A percentile compares a stretch with the other conserved stretches of the same genome.
Conservation (phyloP, 2,888 invertebrate genomes). For the Xanthorhoe spadicearia region DNA sequence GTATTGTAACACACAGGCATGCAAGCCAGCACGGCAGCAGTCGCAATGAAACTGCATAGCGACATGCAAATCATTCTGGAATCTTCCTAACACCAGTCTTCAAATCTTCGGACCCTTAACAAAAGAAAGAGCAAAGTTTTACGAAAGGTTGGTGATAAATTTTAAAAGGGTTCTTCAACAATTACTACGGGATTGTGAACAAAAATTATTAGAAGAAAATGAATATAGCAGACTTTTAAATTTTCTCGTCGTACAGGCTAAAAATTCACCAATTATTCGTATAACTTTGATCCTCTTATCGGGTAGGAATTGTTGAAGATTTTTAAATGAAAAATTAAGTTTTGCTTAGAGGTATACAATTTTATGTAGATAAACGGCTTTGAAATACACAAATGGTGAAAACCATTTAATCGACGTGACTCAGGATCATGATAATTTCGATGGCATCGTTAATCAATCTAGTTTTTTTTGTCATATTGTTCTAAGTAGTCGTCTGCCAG, state of each 20-base stretch:
- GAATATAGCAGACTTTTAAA: neutral
- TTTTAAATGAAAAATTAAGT: slow-evolving; percentile 10
- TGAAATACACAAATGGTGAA: no score
- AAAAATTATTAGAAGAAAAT: neutral
- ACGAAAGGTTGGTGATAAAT: slow-evolving; percentile 52
- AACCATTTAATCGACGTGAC: no score
- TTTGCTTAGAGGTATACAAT: no score
- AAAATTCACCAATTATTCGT: slow-evolving; percentile 51
- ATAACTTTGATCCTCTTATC: slow-evolving; percentile 59
- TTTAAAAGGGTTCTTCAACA: slow-evolving; percentile 61
- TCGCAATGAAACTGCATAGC: slow-evolving; percentile 53
- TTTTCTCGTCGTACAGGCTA: slow-evolving; percentile 50
- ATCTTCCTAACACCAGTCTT: slow-evolving; percentile 36
- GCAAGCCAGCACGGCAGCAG: slow-evolving; percentile 56
- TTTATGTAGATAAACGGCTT: no score
- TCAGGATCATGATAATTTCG: no score
- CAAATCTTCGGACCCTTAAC: slow-evolving; percentile 50
- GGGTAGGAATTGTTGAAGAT: slow-evolving; percentile 73
- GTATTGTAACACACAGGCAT: slow-evolving; percentile 46
- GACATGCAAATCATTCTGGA: slow-evolving; percentile 63
- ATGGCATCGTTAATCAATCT: no score
- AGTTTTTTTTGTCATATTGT: no score
- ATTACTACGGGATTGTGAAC: slow-evolving; percentile 57
- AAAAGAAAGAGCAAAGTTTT: slow-evolving; percentile 64
- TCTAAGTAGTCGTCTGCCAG: no score